phyloP scores from a whole-genome alignment of 2,888 invertebrate genomes.

The Volucella inflata region DNA sequence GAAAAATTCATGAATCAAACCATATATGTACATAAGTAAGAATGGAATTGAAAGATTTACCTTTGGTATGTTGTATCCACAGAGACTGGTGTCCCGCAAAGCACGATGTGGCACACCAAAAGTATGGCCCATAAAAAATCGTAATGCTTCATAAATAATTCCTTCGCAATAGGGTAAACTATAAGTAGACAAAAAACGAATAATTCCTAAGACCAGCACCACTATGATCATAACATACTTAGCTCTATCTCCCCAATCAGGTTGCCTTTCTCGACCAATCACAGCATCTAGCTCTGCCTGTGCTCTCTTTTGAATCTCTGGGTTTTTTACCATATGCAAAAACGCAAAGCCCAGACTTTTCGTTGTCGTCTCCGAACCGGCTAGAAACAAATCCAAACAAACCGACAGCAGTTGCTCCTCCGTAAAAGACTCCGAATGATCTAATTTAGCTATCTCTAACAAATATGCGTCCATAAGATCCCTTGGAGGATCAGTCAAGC shows the following conservation, averaged over 20 bases:
- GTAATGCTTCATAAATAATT: slow-evolving; percentile 89
- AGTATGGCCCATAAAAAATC: slow-evolving; percentile 91
- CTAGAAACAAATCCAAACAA: slow-evolving; percentile 94
- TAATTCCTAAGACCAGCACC: slow-evolving; percentile 34
- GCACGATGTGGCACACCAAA: slow-evolving; percentile 93
- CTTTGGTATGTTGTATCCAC: slow-evolving; percentile 91
- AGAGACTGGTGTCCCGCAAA: slow-evolving; percentile 88
- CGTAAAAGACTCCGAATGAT: slow-evolving; percentile 86
- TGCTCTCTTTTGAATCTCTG: slow-evolving; percentile 89
- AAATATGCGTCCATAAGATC: slow-evolving; percentile 94
- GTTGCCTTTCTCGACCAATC: slow-evolving; percentile 88
- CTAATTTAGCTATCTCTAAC: slow-evolving; percentile 86
- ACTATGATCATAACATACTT: slow-evolving; percentile 84
- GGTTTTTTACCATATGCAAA: slow-evolving; percentile 89
- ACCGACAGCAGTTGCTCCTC: slow-evolving; percentile 91
- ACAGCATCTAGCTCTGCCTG: slow-evolving; percentile 91
- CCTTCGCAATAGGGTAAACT: slow-evolving; percentile 93
- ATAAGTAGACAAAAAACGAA: slow-evolving; percentile 33
- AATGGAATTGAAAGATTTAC: slow-evolving; percentile 82
- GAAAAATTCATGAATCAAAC: slow-evolving; percentile 75
- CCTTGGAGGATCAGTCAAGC: slow-evolving; percentile 86
- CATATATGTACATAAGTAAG: not conserved
- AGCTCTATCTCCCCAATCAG: slow-evolving; percentile 88
- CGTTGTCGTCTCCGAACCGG: slow-evolving; percentile 93
- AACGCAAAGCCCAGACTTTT: slow-evolving; percentile 92